Evolutionary conservation across 2,113 vertebrate genomes (phyloP).

Genomic region (Crocuta crocuta): DNA sequence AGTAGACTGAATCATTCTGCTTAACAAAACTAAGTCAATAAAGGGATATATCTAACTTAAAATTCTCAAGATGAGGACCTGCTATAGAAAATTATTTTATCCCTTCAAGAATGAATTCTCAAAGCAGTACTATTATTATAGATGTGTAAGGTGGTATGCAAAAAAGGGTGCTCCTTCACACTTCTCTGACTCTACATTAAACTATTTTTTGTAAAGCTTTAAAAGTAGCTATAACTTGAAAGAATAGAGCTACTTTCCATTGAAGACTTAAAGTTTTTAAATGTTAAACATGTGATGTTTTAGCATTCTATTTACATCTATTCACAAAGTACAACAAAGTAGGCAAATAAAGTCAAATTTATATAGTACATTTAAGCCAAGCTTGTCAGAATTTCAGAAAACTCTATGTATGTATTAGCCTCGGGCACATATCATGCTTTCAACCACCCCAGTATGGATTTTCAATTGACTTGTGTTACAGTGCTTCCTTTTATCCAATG

Average conservation of each 20-base stretch:
- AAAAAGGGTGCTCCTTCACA: background rate
- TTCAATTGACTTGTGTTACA: background rate
- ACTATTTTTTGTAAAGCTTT: slow-evolving; percentile 27
- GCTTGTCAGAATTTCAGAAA: background rate
- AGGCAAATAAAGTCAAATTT: slow-evolving; percentile 2
- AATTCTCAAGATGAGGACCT: background rate
- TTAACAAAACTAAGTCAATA: background rate
- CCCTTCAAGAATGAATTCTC: background rate
- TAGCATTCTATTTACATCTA: background rate
- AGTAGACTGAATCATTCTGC: background rate
- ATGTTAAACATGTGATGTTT: background rate
- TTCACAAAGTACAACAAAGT: background rate
- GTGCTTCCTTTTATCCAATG: background rate
- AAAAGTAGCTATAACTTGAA: background rate
- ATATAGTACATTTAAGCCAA: background rate
- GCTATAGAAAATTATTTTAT: background rate
- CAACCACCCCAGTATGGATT: background rate
- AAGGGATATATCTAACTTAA: background rate
- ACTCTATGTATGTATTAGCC: background rate
- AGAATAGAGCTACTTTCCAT: background rate
- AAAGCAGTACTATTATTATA: background rate
- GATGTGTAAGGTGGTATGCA: background rate
- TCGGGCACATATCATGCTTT: background rate
- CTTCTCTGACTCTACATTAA: background rate
- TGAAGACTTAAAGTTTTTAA: background rate